phyloP scores from a whole-genome alignment of 37 sponge, comb jelly and placozoan genomes.

The Beroe forskalii region DNA sequence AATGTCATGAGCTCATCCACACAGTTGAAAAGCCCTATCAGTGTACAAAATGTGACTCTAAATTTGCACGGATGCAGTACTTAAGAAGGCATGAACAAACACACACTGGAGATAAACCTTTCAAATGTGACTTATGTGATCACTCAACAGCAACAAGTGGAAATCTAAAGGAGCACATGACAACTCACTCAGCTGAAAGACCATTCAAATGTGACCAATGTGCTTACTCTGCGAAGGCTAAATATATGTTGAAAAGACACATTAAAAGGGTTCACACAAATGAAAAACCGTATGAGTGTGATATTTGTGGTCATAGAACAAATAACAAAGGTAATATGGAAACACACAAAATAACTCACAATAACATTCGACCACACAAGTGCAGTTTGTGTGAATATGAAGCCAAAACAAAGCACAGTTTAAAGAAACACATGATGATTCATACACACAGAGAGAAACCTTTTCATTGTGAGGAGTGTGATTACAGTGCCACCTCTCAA shows the following conservation, averaged over 20 bases:
- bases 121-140: slow-evolving; percentile 28
- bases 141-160: background rate
- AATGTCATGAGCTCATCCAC: slow-evolving; percentile 1
- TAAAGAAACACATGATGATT: background rate
- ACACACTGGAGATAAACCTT: slow-evolving; percentile 55
- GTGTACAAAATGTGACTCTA: background rate
- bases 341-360: background rate
- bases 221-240: background rate
- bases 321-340: background rate
- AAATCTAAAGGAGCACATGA: background rate
- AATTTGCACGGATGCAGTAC: background rate
- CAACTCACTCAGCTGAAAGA: slow-evolving; percentile 49
- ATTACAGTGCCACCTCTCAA: no score
- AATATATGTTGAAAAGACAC: background rate
- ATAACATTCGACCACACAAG: background rate
- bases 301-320: background rate
- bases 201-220: no score
- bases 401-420: background rate
- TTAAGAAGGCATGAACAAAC: background rate
- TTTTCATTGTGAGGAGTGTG: no score
- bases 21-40: background rate
- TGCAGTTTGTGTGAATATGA: background rate
- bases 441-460: no score
- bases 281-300: background rate
- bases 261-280: no score